These are phyloP conservation scores for Rhimphoctona megacephalus DNA, from an alignment of 2,888 invertebrate species.

Conservation along the genomic window DNA sequence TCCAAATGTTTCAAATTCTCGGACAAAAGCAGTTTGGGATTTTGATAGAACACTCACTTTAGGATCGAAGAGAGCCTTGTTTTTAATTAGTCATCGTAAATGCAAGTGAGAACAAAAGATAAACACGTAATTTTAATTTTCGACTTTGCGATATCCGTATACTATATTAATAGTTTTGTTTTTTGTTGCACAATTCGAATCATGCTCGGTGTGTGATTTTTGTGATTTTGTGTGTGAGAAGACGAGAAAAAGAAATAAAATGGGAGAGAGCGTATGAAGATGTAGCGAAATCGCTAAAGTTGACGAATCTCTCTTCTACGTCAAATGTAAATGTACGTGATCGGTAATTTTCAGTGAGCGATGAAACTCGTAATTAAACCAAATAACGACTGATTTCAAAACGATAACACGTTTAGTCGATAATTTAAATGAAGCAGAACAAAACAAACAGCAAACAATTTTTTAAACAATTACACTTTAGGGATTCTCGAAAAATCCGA, in stretches of 20 bases:
- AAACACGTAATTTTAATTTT: constrained; percentile 46
- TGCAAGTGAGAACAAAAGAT: constrained; percentile 46
- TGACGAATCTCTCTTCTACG: constrained; percentile 43
- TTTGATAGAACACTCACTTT: background rate
- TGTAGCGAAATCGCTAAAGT: constrained; percentile 47
- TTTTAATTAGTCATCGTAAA: constrained; percentile 48
- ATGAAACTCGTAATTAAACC: constrained; percentile 73
- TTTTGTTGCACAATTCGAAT: constrained; percentile 8
- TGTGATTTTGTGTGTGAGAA: constrained; percentile 18
- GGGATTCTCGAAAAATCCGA: constrained; percentile 59
- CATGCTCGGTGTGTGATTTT: constrained; percentile 28
- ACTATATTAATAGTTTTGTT: constrained; percentile 35
- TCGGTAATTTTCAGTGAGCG: constrained; percentile 66
- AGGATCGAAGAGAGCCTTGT: constrained; percentile 30
- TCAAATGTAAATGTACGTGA: constrained; percentile 26
- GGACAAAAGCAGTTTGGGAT: constrained; percentile 17
- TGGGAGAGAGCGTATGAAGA: background rate
- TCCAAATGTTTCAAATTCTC: constrained; percentile 6
- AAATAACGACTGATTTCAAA: constrained; percentile 79
- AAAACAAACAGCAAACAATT: constrained; percentile 36
- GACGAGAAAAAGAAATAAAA: background rate
- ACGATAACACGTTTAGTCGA: constrained; percentile 69
- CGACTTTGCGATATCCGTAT: constrained; percentile 43
- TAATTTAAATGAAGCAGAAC: constrained; percentile 53
- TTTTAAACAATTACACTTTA: constrained; percentile 52